Evolutionary conservation across 1,140 invertebrate species (phyloP).

Genomic region (Drosophila chauvacae): DNA sequence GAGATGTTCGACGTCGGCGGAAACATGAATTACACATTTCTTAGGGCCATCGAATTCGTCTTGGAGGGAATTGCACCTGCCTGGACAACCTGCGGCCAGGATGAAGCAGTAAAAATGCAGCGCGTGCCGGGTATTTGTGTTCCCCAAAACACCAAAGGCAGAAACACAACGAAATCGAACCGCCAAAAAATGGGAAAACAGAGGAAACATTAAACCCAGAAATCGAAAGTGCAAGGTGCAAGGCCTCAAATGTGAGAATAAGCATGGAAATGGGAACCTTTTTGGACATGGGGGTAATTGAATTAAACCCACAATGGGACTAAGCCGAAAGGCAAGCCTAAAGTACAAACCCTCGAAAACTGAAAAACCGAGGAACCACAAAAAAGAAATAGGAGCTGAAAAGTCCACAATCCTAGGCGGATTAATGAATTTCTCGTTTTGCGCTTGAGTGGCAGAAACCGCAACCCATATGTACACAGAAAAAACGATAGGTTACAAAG

Average conservation of each 20-base stretch:
- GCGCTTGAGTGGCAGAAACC: constrained; percentile 65
- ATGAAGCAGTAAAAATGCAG: constrained; percentile 82
- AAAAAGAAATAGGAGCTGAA: constrained; percentile 43
- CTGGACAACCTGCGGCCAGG: constrained; percentile 51
- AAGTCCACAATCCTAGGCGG: constrained; percentile 48
- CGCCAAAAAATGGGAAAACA: constrained; percentile 30
- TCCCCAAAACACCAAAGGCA: constrained; percentile 45
- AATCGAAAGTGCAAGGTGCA: constrained; percentile 73
- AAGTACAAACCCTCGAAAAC: constrained; percentile 26
- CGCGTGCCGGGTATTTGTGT: constrained; percentile 61
- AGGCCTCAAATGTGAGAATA: constrained; percentile 48
- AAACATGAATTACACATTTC: constrained; percentile 80
- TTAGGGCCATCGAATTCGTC: constrained; percentile 51
- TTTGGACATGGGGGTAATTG: constrained; percentile 41
- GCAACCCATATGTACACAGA: constrained; percentile 29
- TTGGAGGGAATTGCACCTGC: constrained; percentile 65
- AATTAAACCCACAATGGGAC: constrained; percentile 58
- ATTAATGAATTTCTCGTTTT: constrained; percentile 76
- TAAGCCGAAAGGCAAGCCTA: constrained; percentile 48
- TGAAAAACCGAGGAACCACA: constrained; percentile 9
- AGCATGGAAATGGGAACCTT: constrained; percentile 18
- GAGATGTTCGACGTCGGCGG: constrained; percentile 32
- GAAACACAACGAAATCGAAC: constrained; percentile 16
- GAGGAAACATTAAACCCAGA: constrained; percentile 46
- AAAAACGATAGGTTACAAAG: not conserved